Conservation (phyloP, 1,140 invertebrate genomes). For the Riptortus pedestris region DNA sequence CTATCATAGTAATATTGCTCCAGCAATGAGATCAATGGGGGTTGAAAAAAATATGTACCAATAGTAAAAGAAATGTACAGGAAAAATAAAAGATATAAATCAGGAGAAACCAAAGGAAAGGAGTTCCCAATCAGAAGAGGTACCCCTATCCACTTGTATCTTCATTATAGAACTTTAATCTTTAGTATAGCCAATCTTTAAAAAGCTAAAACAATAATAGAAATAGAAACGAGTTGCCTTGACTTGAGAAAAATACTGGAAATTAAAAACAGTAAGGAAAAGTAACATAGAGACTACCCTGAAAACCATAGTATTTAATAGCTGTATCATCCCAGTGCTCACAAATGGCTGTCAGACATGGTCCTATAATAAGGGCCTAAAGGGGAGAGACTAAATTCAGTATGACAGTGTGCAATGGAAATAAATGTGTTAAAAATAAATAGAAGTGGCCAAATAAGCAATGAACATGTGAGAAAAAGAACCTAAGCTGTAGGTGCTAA, state of each 20-base stretch:
- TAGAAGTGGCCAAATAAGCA: not conserved
- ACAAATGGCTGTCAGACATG: not conserved
- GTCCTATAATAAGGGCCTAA: not conserved
- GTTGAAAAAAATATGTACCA: not conserved
- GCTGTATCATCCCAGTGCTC: not conserved
- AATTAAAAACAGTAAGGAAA: too few species aligned
- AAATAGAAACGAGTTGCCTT: too few species aligned
- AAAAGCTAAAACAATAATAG: not conserved
- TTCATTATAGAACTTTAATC: not conserved
- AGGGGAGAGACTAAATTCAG: too few species aligned
- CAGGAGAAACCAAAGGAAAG: not conserved
- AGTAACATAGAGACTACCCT: too few species aligned
- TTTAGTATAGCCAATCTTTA: not conserved
- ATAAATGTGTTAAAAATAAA: not conserved
- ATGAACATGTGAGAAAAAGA: not conserved
- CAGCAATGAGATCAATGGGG: not conserved
- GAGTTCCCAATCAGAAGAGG: not conserved
- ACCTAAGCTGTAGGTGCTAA: not conserved
- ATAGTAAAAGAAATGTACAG: not conserved
- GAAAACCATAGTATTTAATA: not conserved
- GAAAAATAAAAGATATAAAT: not conserved
- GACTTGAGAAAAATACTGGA: too few species aligned
- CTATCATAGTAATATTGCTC: slow-evolving; percentile 2
- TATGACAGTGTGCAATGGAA: not conserved
- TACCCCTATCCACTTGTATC: not conserved